Evolutionary conservation across 2,797 vertebrate genomes (phyloP).

Genomic region (Girardinus metallicus): DNA sequence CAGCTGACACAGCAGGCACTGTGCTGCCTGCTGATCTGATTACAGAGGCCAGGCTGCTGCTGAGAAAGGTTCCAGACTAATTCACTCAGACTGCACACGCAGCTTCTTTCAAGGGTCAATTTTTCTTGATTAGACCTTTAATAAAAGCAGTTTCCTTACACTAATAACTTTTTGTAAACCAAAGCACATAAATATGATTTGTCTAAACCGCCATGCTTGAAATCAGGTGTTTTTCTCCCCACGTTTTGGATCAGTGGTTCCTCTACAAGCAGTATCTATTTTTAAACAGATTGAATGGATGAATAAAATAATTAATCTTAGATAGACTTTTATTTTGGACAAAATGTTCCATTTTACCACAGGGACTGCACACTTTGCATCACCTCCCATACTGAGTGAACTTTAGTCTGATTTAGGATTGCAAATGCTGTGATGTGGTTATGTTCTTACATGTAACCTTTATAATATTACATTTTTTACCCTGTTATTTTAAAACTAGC

Average conservation of each 20-base stretch:
- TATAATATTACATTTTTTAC: background rate
- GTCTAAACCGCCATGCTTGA: background rate
- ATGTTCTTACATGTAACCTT: background rate
- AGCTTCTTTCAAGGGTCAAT: background rate
- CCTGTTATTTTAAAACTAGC: background rate
- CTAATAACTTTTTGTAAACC: background rate
- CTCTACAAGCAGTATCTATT: background rate
- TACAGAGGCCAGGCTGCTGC: background rate
- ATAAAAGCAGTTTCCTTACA: background rate
- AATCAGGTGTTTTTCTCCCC: background rate
- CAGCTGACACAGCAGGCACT: slow-evolving; percentile 34
- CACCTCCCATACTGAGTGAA: background rate
- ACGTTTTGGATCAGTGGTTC: background rate
- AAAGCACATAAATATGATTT: background rate
- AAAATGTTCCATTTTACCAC: background rate
- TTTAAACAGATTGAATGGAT: background rate
- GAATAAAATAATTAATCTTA: background rate
- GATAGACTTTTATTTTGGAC: background rate
- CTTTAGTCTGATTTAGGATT: background rate
- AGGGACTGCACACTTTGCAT: background rate
- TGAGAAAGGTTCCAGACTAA: background rate
- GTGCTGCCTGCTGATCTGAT: slow-evolving; percentile 38
- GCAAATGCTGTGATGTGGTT: background rate
- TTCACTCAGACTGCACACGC: background rate
- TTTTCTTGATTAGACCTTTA: background rate